Conservation (phyloP, 2,113 vertebrate genomes). For the Stegastes partitus region DNA sequence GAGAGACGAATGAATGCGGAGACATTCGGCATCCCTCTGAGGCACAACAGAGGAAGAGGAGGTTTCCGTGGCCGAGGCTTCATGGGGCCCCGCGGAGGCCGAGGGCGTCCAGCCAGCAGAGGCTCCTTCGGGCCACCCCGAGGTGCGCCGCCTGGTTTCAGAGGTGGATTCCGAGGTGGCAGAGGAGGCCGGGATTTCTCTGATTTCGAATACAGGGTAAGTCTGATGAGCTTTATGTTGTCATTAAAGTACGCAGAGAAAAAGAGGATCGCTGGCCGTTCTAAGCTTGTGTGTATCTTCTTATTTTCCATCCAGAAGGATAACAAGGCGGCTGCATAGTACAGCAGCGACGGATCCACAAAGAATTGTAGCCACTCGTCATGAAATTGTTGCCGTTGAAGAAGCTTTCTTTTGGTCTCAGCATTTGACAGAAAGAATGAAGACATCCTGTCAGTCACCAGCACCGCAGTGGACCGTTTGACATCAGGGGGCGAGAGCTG, state of each 20-base stretch:
- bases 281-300: background rate
- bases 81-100: slow-evolving; percentile 90
- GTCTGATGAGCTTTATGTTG: background rate
- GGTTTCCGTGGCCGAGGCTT: slow-evolving; percentile 91
- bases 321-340: slow-evolving; percentile 97
- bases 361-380: slow-evolving; percentile 84
- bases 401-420: slow-evolving; percentile 78
- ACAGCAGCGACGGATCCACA: slow-evolving; percentile 74
- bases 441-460: slow-evolving; percentile 91
- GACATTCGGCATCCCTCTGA: slow-evolving; percentile 96
- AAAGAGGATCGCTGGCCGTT: background rate
- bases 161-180: slow-evolving; percentile 91
- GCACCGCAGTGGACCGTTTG: slow-evolving; percentile 88
- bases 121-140: slow-evolving; percentile 89
- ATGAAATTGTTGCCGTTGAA: slow-evolving; percentile 77
- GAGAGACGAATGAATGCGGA: slow-evolving; percentile 95
- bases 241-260: no score
- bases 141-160: slow-evolving; percentile 88
- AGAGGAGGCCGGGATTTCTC: slow-evolving; percentile 94
- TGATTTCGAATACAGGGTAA: slow-evolving; percentile 97
- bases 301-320: slow-evolving; percentile 89
- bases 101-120: slow-evolving; percentile 87
- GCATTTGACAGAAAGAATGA: slow-evolving; percentile 88
- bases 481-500: slow-evolving; percentile 84
- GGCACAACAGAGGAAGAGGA: slow-evolving; percentile 91